phyloP scores from a whole-genome alignment of 37 sponge, comb jelly and placozoan species.

The Hormiphora californensis region DNA sequence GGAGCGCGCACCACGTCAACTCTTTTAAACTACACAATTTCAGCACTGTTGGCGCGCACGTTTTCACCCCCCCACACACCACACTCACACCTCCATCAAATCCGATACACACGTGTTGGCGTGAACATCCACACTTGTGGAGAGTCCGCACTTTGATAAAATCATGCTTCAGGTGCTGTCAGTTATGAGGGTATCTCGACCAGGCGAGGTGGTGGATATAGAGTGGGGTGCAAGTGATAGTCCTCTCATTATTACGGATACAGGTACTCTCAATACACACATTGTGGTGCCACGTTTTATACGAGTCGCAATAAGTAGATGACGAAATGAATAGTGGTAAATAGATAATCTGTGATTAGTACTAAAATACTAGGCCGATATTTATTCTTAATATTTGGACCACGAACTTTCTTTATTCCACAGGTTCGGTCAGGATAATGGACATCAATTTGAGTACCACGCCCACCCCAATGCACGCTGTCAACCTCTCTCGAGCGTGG shows the following conservation, averaged over 20 bases:
- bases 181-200: neutral
- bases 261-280: too few relatives aligned
- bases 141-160: too few relatives aligned
- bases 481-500: too few relatives aligned
- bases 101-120: too few relatives aligned
- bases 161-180: neutral
- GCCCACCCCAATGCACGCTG: neutral
- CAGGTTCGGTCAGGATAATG: neutral
- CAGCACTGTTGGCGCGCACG: neutral
- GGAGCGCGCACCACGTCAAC: neutral
- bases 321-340: too few relatives aligned
- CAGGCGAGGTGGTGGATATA: slow-evolving; percentile 29
- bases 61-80: neutral
- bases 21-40: neutral
- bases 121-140: too few relatives aligned
- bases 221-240: slow-evolving; percentile 53
- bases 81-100: neutral
- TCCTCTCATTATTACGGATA: slow-evolving; percentile 12
- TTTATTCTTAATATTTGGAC: too few relatives aligned
- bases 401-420: too few relatives aligned
- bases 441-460: slow-evolving; percentile 8
- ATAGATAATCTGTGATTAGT: too few relatives aligned
- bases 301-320: too few relatives aligned
- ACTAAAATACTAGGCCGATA: too few relatives aligned
- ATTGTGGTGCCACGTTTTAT: too few relatives aligned